Percentiles rank a stretch among this genome's conserved stretches.
These are phyloP conservation scores for Cremastinae sp. DNA, from an alignment of 2,888 invertebrate species.

Conservation along the genomic window DNA sequence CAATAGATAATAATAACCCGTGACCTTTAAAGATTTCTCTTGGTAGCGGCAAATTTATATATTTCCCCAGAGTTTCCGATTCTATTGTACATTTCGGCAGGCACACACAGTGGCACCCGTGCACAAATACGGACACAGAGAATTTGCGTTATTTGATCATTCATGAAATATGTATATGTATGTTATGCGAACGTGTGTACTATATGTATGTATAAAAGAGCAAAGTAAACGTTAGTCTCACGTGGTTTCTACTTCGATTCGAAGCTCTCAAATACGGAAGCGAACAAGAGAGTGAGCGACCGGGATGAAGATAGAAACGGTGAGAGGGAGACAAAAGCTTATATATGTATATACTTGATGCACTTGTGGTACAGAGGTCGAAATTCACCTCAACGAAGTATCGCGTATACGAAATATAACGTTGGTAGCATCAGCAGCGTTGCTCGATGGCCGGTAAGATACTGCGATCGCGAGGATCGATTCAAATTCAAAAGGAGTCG, in stretches of 20 bases:
- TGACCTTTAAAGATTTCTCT: too few relatives aligned
- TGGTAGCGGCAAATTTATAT: too few relatives aligned
- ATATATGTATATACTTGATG: constrained; percentile 9
- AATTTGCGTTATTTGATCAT: constrained; percentile 44
- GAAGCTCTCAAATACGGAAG: background rate
- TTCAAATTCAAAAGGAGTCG: constrained; percentile 65
- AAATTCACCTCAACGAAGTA: constrained; percentile 2
- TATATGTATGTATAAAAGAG: background rate
- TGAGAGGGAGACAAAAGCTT: background rate
- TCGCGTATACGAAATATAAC: constrained; percentile 33
- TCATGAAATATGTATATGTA: constrained; percentile 40
- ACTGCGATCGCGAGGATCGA: constrained; percentile 58
- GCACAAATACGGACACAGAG: background rate
- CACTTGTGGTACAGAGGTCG: constrained; percentile 12
- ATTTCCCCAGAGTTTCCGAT: background rate
- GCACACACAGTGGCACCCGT: background rate
- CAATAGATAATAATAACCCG: too few relatives aligned
- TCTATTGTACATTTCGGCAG: background rate
- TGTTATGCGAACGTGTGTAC: background rate
- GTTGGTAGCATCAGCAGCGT: constrained; percentile 19
- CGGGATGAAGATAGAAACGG: background rate
- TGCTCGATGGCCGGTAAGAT: constrained; percentile 21
- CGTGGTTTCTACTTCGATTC: constrained; percentile 30
- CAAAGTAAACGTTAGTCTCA: constrained; percentile 35
- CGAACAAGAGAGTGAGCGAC: background rate